Conservation (phyloP, 1,140 invertebrate genomes). For the Cherax destructor region DNA sequence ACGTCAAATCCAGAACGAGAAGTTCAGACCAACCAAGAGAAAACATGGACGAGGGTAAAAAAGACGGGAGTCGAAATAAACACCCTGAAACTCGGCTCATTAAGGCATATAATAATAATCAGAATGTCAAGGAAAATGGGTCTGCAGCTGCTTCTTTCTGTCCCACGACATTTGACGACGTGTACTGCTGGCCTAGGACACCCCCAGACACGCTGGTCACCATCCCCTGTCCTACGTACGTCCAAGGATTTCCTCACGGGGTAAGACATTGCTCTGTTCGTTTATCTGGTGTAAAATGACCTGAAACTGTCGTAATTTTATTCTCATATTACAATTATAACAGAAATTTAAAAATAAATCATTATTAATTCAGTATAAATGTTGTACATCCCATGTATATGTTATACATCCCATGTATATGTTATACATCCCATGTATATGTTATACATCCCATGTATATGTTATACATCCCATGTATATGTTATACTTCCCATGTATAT, state of each 20-base stretch:
- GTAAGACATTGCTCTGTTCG: constrained; percentile 3
- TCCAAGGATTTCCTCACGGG: constrained; percentile 29
- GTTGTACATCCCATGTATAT: too few species aligned
- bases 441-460: too few species aligned
- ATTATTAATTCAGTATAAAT: too few species aligned
- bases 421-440: too few species aligned
- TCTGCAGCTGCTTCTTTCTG: not conserved
- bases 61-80: not conserved
- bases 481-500: too few species aligned
- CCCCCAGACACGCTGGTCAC: constrained; percentile 18
- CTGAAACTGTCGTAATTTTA: too few species aligned
- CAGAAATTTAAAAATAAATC: too few species aligned
- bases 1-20: not conserved
- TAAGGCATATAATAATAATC: not conserved
- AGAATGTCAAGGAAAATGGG: constrained; percentile 18
- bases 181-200: constrained; percentile 46
- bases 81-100: not conserved
- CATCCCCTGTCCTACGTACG: constrained; percentile 37
- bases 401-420: too few species aligned
- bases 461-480: too few species aligned
- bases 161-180: constrained; percentile 37
- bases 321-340: too few species aligned
- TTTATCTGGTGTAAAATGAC: not conserved
- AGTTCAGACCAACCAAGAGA: not conserved
- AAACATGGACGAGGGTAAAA: not conserved